Conservation (phyloP, 2,113 vertebrate genomes). For the Indicator indicator region DNA sequence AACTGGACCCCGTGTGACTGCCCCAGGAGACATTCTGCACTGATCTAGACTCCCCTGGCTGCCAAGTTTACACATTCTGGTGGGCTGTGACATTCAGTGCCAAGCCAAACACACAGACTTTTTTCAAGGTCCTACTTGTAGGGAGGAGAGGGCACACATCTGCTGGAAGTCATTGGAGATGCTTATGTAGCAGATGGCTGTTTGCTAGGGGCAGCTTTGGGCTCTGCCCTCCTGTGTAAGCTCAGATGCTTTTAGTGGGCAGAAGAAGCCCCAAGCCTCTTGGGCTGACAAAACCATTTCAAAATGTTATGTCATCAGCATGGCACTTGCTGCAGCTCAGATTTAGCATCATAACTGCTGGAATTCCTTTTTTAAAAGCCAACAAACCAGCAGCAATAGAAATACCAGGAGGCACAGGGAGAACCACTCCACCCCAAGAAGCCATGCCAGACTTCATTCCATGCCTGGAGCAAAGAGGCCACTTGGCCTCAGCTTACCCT, state of each 20-base stretch:
- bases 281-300: background rate
- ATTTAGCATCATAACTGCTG: background rate
- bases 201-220: background rate
- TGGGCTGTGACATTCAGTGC: background rate
- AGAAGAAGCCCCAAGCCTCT: background rate
- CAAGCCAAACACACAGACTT: background rate
- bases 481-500: background rate
- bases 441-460: background rate
- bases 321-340: fast-evolving
- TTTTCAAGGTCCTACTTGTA: background rate
- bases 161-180: background rate
- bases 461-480: background rate
- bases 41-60: background rate
- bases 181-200: background rate
- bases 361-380: background rate
- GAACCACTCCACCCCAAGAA: background rate
- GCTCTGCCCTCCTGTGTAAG: background rate
- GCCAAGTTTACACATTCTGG: fast-evolving
- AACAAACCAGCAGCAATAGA: background rate
- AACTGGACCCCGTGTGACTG: fast-evolving
- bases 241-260: background rate
- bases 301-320: background rate
- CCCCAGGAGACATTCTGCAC: background rate
- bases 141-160: fast-evolving
- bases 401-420: background rate